These are phyloP conservation scores for Marmota monax DNA, from an alignment of 2,113 vertebrate genomes.

Conservation along the genomic window DNA sequence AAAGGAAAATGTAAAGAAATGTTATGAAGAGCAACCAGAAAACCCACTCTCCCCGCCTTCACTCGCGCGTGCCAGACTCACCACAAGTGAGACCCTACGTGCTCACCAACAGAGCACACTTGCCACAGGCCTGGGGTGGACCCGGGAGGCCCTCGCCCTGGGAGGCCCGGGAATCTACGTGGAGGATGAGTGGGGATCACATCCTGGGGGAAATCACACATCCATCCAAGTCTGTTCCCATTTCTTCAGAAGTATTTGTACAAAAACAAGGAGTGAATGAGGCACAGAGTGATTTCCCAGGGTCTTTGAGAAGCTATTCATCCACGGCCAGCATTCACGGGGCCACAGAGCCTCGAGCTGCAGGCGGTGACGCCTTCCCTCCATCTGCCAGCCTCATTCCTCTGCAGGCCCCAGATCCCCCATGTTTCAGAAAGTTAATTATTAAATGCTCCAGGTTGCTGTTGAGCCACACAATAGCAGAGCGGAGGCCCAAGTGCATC, in stretches of 20 bases:
- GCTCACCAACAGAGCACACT: slow-evolving; percentile 75
- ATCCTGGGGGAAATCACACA: slow-evolving; percentile 85
- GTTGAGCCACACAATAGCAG: slow-evolving; percentile 73
- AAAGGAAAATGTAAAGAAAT: slow-evolving; percentile 53
- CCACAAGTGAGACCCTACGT: background rate
- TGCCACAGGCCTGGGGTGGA: background rate
- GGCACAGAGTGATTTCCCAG: slow-evolving; percentile 86
- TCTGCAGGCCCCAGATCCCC: slow-evolving; percentile 79
- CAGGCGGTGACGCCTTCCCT: slow-evolving; percentile 70
- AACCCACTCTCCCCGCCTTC: slow-evolving; percentile 54
- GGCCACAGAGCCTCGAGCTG: slow-evolving; percentile 74
- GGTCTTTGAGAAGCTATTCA: slow-evolving; percentile 83
- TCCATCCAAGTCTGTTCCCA: slow-evolving; percentile 75
- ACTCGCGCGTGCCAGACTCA: slow-evolving; percentile 33
- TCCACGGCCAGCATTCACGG: slow-evolving; percentile 78
- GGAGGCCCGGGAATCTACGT: slow-evolving; percentile 64
- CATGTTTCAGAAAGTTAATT: slow-evolving; percentile 84
- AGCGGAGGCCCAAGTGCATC: slow-evolving; percentile 70
- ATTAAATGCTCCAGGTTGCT: slow-evolving; percentile 81
- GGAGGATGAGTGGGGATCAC: slow-evolving; percentile 60
- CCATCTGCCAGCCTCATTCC: slow-evolving; percentile 82
- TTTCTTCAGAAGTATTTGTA: slow-evolving; percentile 82
- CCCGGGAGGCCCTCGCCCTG: background rate
- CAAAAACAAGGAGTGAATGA: slow-evolving; percentile 80
- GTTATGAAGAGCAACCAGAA: background rate